Percentiles rank a stretch among this genome's conserved stretches.
These are phyloP conservation scores for Dendrocincla fuliginosa DNA, from an alignment of 2,797 vertebrate species.

Conservation along the genomic window DNA sequence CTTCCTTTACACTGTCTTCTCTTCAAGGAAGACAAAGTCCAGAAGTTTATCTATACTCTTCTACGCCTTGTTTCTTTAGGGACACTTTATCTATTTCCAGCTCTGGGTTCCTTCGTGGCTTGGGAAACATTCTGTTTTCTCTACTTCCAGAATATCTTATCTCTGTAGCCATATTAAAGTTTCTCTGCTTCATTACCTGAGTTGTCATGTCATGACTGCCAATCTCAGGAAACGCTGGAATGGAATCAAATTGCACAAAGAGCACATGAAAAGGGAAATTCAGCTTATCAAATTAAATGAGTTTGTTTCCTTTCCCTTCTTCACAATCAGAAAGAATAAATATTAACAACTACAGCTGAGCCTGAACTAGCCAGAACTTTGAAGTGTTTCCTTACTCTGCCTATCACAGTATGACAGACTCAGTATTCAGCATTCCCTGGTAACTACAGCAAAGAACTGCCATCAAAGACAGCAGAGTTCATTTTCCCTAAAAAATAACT, in stretches of 20 bases:
- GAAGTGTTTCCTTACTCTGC: not conserved
- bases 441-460: not conserved
- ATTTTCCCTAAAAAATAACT: conserved; percentile 19
- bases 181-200: not conserved
- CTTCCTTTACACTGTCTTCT: not conserved
- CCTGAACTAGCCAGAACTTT: not conserved
- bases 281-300: not conserved
- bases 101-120: not conserved
- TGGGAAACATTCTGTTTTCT: not conserved
- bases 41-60: not conserved
- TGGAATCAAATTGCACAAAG: not conserved
- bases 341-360: not conserved
- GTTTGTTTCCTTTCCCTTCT: not conserved
- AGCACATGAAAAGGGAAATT: not conserved
- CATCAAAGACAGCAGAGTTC: not conserved
- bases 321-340: not conserved
- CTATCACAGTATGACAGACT: not conserved
- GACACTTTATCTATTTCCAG: not conserved
- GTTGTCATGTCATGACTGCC: not conserved
- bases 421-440: not conserved
- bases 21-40: not conserved
- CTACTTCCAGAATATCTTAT: not conserved
- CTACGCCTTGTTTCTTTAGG: not conserved
- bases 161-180: not conserved
- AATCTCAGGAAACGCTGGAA: not conserved